Evolutionary conservation across 2,113 vertebrate genomes (phyloP).

Genomic region (Noctilio leporinus): DNA sequence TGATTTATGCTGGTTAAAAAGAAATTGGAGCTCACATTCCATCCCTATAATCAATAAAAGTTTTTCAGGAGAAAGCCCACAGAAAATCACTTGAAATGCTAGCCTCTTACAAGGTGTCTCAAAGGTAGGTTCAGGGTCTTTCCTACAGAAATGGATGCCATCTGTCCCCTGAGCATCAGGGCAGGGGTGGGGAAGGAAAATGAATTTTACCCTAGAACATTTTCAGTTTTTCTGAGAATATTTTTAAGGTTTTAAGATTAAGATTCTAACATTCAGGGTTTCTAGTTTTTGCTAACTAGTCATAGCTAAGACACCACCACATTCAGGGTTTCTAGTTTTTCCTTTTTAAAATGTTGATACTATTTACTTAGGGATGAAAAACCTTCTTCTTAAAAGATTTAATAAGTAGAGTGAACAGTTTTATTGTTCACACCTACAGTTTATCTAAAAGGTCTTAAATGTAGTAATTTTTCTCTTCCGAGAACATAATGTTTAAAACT

Average conservation of each 20-base stretch:
- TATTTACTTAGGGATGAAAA: neutral
- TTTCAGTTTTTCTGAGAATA: neutral
- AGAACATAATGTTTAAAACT: neutral
- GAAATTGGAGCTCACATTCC: no score
- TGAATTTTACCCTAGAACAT: neutral
- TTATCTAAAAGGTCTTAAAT: neutral
- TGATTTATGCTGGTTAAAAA: no score
- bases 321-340: neutral
- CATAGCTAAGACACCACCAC: neutral
- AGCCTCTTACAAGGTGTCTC: neutral
- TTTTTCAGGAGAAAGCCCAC: neutral
- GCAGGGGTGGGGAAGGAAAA: neutral
- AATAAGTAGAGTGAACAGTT: neutral
- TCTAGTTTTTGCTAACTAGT: neutral
- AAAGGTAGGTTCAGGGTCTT: neutral
- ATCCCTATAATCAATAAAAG: no score
- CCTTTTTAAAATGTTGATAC: neutral
- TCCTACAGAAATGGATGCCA: neutral
- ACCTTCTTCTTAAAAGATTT: neutral
- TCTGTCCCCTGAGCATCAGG: neutral
- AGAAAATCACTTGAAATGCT: neutral
- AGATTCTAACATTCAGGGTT: neutral
- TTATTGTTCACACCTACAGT: neutral
- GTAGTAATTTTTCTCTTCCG: neutral
- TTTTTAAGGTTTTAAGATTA: conserved; percentile 1